Base-by-base conservation (phyloP, 2,797 vertebrate species). In the Eulemur rubriventer region DNA sequence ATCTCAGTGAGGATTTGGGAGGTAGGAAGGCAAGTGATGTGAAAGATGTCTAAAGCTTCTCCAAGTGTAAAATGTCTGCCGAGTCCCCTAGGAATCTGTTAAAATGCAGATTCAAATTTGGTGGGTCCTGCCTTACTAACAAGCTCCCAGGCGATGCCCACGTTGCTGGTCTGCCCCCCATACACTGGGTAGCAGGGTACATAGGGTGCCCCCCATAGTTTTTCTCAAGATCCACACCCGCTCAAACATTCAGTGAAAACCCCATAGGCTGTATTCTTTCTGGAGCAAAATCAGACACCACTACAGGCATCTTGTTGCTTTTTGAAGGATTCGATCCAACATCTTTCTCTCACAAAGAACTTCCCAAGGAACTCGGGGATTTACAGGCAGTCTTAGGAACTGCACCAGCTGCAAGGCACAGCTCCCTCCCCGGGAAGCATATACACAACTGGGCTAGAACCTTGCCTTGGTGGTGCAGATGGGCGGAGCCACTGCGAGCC, bases 401-500 rank as follows among this genome's bases (percentile, higher is more conserved):
- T 22, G 7, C 12, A 13, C 4, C 3, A 24, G 6, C 41, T 5
- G 3, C 11, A 26, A 82, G 89, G 22, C 26, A 28, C 0, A 69
- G 0, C 1, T 0, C 9, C 12, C 75, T 20, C 18, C 14, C 16
- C 1, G 59, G 38, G 48, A 67, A 52, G 38, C 17, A 5, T 1
- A 24, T 1, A 24, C 22, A 63, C 69, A 26, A 26, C 35, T 61
- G 26, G 22, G 24, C 16, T 5, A 17, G 70, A 41, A 41, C 30
- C 38, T 30, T 17, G 6, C 4, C 11, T 0, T 26, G 28, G 43
- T 6, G n/a, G n/a, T 2, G 4, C 41, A 41, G 16, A 8, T 14
- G 24, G 18, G 9, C 14, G 38, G 20, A 46, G 72, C 30, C 7
- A 0, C 20, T 0, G 0, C 10, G 20, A 72, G 20, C 46, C 38